Evolutionary conservation across 1,140 invertebrate species (phyloP).

Genomic region (Rhopalosiphum maidis): DNA sequence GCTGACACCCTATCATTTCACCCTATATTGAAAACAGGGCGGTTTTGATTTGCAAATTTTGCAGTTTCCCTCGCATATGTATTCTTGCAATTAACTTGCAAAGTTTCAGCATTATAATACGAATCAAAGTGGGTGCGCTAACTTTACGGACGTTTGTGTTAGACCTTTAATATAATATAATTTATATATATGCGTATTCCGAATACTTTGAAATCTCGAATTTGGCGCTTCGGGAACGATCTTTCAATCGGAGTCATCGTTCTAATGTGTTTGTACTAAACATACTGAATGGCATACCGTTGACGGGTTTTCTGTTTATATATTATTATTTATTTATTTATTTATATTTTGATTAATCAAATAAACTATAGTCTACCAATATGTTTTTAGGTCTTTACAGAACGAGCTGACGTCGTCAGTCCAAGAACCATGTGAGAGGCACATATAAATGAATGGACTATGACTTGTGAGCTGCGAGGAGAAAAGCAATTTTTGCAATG

Average conservation of each 20-base stretch:
- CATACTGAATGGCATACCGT: too few species aligned
- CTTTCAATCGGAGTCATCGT: too few species aligned
- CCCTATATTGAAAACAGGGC: constrained; percentile 12
- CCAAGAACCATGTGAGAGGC: too few species aligned
- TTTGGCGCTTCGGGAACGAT: too few species aligned
- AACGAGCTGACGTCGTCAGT: neutral
- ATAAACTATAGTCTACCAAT: neutral
- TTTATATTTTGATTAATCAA: neutral
- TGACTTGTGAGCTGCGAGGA: neutral
- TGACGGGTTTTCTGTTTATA: neutral
- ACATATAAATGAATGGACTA: too few species aligned
- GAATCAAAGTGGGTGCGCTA: too few species aligned
- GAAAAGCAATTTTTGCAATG: neutral
- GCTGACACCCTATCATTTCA: neutral
- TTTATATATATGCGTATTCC: neutral
- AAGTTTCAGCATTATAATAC: neutral
- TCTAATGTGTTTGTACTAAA: too few species aligned
- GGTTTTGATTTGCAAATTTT: constrained; percentile 11
- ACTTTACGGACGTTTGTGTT: neutral
- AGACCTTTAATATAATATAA: too few species aligned
- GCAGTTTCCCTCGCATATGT: neutral
- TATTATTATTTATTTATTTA: neutral
- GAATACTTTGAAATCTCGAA: too few species aligned
- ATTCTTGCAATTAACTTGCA: neutral
- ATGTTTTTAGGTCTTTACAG: neutral